Base-by-base conservation (phyloP, 2,113 vertebrate genomes). In the Alouatta palliata region DNA sequence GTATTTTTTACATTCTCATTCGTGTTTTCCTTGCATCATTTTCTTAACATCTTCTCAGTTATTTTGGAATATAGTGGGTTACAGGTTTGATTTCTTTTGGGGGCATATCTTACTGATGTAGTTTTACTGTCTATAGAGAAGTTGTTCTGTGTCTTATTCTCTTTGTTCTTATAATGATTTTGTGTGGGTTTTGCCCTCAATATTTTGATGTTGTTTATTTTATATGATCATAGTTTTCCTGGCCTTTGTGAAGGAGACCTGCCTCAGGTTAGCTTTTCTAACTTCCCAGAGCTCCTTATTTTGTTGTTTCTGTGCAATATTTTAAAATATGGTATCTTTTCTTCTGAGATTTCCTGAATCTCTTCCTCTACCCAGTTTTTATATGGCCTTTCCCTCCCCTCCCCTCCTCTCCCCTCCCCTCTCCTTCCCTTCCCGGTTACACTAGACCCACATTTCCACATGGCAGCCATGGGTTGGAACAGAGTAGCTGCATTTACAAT, bases 131-230 rank as follows among this genome's bases (percentile, higher is more conserved):
- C 70, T 86, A 17, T 35, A 84, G 64, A 91, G 47, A 89, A 61
- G 20, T 75, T 76, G 37, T 37, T 49, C 16, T 54, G 30, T 52
- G 35, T 37, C 19, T 92, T 66, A 90, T 73, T 92, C 45, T 83
- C 66, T 90, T 94, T 83, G 30, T 90, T 92, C n/a, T 80, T 61
- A 35, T 30, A 49, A 71, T 49, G 61, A 80, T 30, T 87, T 61
- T 85, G 35, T 40, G 8, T 81, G 25, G 16, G 40, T 61, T 93
- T 94, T 87, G 16, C 64, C 73, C 27, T 90, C 35, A 14, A 7
- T 61, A 54, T 82, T 92, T 96, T 82, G 23, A 35, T 89, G 52
- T 58, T 52, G 20, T 71, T 91, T 76, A 21, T 90, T 85, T 95
- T 87, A 73, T 27, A 10, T 79, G 75, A 83, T 87, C 76, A 8